These are phyloP conservation scores for Pogonus chalceus DNA, from an alignment of 1,140 invertebrate species.

Conservation along the genomic window DNA sequence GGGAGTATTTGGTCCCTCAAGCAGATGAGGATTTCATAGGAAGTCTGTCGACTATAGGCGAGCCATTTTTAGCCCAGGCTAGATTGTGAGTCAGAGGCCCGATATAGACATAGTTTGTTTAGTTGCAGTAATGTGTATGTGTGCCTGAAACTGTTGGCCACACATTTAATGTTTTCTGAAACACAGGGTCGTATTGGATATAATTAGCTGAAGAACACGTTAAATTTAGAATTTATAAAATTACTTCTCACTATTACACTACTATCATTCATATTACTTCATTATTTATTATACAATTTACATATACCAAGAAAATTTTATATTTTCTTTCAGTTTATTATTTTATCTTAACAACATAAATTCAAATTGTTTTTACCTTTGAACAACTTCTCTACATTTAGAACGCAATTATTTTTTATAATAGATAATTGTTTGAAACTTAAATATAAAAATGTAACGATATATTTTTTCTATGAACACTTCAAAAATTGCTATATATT, in stretches of 20 bases:
- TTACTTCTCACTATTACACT: not conserved
- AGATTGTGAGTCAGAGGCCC: slow-evolving; percentile 8
- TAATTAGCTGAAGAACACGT: not conserved
- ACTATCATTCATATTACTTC: not conserved
- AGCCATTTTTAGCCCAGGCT: slow-evolving; percentile 6
- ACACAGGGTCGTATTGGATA: not conserved
- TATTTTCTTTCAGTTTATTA: too few species aligned
- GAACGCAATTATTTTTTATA: too few species aligned
- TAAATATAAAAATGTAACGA: too few species aligned
- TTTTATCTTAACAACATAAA: too few species aligned
- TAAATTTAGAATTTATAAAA: not conserved
- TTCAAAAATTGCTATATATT: too few species aligned
- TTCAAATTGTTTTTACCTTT: too few species aligned
- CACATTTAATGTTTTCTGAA: slow-evolving; percentile 4
- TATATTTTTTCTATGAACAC: too few species aligned
- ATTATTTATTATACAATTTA: not conserved
- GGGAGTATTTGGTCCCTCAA: not conserved
- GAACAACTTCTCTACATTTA: too few species aligned
- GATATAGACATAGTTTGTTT: slow-evolving; percentile 11
- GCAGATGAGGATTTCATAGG: slow-evolving; percentile 5
- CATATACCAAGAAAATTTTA: not conserved
- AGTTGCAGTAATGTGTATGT: slow-evolving; percentile 8
- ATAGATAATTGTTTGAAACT: too few species aligned
- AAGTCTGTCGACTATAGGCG: slow-evolving; percentile 4
- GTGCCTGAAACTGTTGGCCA: slow-evolving; percentile 4